Evolutionary conservation across 2,113 vertebrate species (phyloP).

Genomic region (Anguilla japonica): DNA sequence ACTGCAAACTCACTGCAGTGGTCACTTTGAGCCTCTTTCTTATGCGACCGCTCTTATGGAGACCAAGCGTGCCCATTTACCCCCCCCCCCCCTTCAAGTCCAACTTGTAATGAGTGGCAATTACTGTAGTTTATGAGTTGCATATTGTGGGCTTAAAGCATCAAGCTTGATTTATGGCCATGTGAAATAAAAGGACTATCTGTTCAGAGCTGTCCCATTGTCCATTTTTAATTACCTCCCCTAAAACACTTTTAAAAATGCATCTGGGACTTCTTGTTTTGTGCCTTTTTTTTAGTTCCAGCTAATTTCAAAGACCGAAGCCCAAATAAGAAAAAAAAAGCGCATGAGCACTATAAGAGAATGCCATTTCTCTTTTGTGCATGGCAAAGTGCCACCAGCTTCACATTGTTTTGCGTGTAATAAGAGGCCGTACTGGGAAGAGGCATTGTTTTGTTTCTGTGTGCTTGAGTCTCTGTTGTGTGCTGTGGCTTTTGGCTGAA

Average conservation of each 20-base stretch:
- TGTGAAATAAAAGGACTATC: slow-evolving; percentile 4
- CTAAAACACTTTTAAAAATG: slow-evolving; percentile 19
- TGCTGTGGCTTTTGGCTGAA: slow-evolving; percentile 51
- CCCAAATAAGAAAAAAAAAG: slow-evolving; percentile 44
- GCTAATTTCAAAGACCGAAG: slow-evolving; percentile 55
- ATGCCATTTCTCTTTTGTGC: slow-evolving; percentile 56
- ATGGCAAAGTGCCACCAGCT: slow-evolving; percentile 61
- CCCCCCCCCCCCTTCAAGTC: background rate
- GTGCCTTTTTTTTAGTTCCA: slow-evolving; percentile 46
- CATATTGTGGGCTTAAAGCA: slow-evolving; percentile 15
- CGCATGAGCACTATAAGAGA: slow-evolving; percentile 46
- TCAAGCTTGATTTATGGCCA: slow-evolving; percentile 18
- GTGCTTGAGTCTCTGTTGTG: slow-evolving; percentile 59
- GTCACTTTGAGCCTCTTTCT: background rate
- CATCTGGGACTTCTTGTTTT: slow-evolving; percentile 50
- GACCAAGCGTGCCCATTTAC: background rate
- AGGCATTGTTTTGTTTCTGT: slow-evolving; percentile 67
- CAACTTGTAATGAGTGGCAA: background rate
- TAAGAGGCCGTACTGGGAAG: slow-evolving; percentile 48
- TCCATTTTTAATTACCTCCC: slow-evolving; percentile 22
- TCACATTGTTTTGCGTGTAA: slow-evolving; percentile 64
- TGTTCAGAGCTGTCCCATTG: slow-evolving; percentile 19
- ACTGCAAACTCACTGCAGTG: background rate
- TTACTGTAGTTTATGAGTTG: slow-evolving; percentile 6
- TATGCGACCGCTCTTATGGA: background rate